Evolutionary conservation across 2,888 invertebrate species (phyloP).

Genomic region (Dynastes grantii): DNA sequence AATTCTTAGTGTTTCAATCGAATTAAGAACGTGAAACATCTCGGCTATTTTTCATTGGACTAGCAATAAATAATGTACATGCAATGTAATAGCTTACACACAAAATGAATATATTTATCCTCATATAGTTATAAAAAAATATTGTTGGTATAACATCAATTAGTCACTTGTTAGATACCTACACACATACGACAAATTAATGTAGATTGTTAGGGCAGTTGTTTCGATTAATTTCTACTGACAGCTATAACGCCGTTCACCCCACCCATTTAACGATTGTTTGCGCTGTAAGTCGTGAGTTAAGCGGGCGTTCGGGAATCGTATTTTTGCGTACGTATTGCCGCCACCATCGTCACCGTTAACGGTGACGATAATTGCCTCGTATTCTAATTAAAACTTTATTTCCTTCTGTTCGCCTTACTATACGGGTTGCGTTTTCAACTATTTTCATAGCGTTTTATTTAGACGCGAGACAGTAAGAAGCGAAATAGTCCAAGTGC

Average conservation of each 20-base stretch:
- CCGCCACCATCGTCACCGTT: not conserved
- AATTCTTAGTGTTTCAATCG: too few species aligned
- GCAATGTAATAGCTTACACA: too few species aligned
- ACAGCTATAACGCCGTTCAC: not conserved
- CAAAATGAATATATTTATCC: too few species aligned
- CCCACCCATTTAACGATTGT: constrained; percentile 9
- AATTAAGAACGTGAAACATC: too few species aligned
- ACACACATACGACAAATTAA: not conserved
- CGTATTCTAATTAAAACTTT: constrained; percentile 21
- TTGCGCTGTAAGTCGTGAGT: not conserved
- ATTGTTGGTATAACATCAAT: too few species aligned
- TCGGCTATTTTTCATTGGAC: too few species aligned
- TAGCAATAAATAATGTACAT: too few species aligned
- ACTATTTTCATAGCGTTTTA: constrained; percentile 5
- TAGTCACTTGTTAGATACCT: not conserved
- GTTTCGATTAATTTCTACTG: not conserved
- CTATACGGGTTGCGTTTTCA: not conserved
- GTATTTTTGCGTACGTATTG: not conserved
- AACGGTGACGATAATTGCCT: constrained; percentile 14
- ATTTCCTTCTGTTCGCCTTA: not conserved
- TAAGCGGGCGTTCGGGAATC: not conserved
- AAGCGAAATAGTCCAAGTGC: not conserved
- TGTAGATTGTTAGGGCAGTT: not conserved
- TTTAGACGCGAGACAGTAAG: not conserved
- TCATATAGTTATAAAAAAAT: too few species aligned